These are phyloP conservation scores for Thera obeliscata DNA, from an alignment of 2,888 invertebrate species.

Conservation along the genomic window DNA sequence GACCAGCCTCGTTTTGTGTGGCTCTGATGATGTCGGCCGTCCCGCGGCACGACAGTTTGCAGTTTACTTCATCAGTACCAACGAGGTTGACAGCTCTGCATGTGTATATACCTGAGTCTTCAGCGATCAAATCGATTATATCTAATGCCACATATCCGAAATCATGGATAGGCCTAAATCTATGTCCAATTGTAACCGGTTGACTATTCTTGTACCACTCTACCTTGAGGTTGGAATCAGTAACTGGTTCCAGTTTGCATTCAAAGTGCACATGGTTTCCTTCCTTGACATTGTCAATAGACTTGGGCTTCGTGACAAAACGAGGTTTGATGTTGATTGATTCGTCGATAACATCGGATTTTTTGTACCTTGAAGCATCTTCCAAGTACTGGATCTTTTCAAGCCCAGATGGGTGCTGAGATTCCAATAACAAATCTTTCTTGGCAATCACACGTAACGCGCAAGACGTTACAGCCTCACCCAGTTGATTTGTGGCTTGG, in stretches of 20 bases:
- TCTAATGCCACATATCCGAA: constrained; percentile 99
- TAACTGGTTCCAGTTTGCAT: constrained; percentile 98
- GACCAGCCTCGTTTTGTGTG: constrained; percentile 94
- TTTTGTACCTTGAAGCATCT: constrained; percentile 93
- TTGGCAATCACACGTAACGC: constrained; percentile 95
- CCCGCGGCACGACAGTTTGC: constrained; percentile 88
- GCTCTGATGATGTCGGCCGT: constrained; percentile 92
- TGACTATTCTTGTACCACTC: constrained; percentile 98
- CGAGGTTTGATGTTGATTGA: constrained; percentile 92
- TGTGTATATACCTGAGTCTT: constrained; percentile 97
- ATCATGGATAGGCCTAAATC: constrained; percentile 98
- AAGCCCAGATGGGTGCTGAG: constrained; percentile 95
- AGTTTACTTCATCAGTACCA: constrained; percentile 94
- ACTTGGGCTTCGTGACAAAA: constrained; percentile 95
- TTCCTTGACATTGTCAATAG: constrained; percentile 92
- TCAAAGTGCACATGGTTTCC: constrained; percentile 98
- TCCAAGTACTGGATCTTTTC: constrained; percentile 97
- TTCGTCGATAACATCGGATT: constrained; percentile 92
- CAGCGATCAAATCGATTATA: constrained; percentile 97
- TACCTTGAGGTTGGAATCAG: constrained; percentile 97
- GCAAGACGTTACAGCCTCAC: constrained; percentile 97
- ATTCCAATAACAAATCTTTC: constrained; percentile 93
- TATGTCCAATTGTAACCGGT: constrained; percentile 96
- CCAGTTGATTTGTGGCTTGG: constrained; percentile 96
- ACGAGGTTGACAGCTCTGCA: constrained; percentile 95